Percentiles rank a stretch among this genome's conserved stretches.
Evolutionary conservation across 2,888 invertebrate species (phyloP).

Genomic region (Temnothorax rugatulus): DNA sequence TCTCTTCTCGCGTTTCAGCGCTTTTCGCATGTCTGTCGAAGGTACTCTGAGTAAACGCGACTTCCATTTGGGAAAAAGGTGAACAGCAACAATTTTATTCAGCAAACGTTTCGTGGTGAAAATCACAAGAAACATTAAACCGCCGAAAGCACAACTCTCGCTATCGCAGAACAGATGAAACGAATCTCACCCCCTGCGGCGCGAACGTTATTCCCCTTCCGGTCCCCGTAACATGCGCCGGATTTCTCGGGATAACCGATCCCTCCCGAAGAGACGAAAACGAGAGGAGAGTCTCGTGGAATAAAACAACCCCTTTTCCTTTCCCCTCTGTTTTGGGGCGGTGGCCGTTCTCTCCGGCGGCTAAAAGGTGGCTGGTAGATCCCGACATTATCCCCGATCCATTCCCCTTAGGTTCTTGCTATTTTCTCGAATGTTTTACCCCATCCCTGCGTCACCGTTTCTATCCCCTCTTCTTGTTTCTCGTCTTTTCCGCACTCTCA

Average conservation of each 20-base stretch:
- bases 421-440: slow-evolving; percentile 24
- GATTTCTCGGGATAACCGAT: background rate
- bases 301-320: slow-evolving; percentile 64
- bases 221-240: slow-evolving; percentile 45
- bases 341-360: background rate
- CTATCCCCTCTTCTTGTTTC: background rate
- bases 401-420: background rate
- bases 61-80: background rate
- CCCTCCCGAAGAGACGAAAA: slow-evolving; percentile 24
- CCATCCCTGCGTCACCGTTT: background rate
- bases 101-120: background rate
- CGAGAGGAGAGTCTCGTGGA: slow-evolving; percentile 51
- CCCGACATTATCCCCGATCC: background rate
- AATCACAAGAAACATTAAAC: slow-evolving; percentile 11
- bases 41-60: slow-evolving; percentile 48
- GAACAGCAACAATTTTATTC: background rate
- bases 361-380: slow-evolving; percentile 42
- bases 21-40: slow-evolving; percentile 49
- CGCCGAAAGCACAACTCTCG: slow-evolving; percentile 31
- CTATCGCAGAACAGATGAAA: slow-evolving; percentile 63
- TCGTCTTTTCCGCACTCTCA: slow-evolving; percentile 22
- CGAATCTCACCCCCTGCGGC: slow-evolving; percentile 21
- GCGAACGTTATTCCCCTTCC: slow-evolving; percentile 45
- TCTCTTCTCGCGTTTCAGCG: slow-evolving; percentile 23
- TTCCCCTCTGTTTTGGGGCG: slow-evolving; percentile 10